These are phyloP conservation scores for Epinephelus coioides DNA, from an alignment of 2,797 vertebrate species.

Conservation along the genomic window DNA sequence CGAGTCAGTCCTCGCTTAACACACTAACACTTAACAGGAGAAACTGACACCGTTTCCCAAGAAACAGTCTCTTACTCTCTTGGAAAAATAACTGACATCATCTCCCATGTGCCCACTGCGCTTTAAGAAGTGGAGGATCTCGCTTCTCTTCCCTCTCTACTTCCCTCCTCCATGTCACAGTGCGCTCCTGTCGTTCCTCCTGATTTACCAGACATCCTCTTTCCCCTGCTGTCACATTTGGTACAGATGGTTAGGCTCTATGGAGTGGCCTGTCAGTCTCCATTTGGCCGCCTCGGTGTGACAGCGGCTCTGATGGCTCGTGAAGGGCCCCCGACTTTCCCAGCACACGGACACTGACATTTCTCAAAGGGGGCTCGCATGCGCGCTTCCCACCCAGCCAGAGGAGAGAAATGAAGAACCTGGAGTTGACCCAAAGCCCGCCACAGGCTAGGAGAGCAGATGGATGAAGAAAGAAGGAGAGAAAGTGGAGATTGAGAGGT, in stretches of 20 bases:
- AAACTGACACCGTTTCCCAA: slow-evolving; percentile 55
- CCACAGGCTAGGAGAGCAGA: slow-evolving; percentile 77
- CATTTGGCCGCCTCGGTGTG: slow-evolving; percentile 86
- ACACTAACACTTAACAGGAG: slow-evolving; percentile 35
- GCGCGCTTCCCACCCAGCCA: slow-evolving; percentile 80
- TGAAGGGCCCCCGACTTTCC: slow-evolving; percentile 86
- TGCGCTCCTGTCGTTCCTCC: slow-evolving; percentile 74
- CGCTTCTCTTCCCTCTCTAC: slow-evolving; percentile 52
- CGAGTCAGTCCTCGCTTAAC: slow-evolving; percentile 34
- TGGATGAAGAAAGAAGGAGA: slow-evolving; percentile 13
- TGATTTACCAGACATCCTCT: slow-evolving; percentile 83
- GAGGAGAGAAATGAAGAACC: slow-evolving; percentile 82
- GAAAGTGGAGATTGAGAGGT: slow-evolving; percentile 4
- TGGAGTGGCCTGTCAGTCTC: slow-evolving; percentile 91
- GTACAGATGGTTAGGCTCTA: slow-evolving; percentile 92
- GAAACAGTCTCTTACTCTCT: slow-evolving; percentile 29
- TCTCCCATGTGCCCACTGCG: slow-evolving; percentile 37
- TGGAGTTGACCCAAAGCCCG: slow-evolving; percentile 83
- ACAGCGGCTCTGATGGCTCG: slow-evolving; percentile 89
- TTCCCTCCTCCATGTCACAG: slow-evolving; percentile 68
- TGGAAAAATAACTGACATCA: slow-evolving; percentile 55
- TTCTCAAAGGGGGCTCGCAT: slow-evolving; percentile 87
- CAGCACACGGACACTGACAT: slow-evolving; percentile 90
- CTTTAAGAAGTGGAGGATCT: slow-evolving; percentile 52
- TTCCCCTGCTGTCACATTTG: slow-evolving; percentile 91